Evolutionary conservation across 1,140 invertebrate species (phyloP).

Genomic region (Drosophila willistoni): DNA sequence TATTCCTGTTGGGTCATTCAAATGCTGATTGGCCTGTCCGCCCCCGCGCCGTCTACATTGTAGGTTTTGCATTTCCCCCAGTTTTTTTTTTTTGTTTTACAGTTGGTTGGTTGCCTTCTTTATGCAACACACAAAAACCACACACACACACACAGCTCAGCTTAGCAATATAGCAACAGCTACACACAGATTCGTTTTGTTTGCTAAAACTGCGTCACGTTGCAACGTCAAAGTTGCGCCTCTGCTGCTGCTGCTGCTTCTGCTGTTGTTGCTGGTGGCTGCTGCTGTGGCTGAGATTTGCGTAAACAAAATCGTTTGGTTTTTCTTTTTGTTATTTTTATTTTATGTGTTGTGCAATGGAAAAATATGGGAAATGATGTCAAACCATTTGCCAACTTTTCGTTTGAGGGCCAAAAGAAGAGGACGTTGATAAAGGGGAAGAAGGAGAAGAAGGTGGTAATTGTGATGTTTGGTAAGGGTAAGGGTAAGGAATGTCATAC

Average conservation of each 20-base stretch:
- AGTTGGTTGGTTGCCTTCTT: conserved; percentile 67
- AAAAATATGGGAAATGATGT: conserved; percentile 45
- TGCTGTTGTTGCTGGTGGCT: conserved; percentile 20
- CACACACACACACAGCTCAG: conserved; percentile 25
- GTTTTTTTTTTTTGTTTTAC: conserved; percentile 56
- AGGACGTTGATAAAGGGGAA: too few species aligned
- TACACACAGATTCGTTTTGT: conserved; percentile 55
- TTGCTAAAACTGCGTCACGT: conserved; percentile 75
- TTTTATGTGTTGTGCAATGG: conserved; percentile 16
- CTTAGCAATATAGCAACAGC: background rate
- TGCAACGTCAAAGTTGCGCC: conserved; percentile 54
- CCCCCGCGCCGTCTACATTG: conserved; percentile 12
- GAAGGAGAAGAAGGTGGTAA: background rate
- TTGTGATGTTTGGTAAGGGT: too few species aligned
- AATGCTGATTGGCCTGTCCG: conserved; percentile 11
- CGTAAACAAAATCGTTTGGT: conserved; percentile 70
- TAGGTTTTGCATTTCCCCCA: conserved; percentile 34
- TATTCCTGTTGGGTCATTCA: conserved; percentile 27
- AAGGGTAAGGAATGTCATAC: background rate
- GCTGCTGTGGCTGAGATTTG: conserved; percentile 61
- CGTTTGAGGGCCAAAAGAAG: background rate
- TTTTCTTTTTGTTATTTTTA: conserved; percentile 38
- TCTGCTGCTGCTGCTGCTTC: conserved; percentile 15
- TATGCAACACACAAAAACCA: conserved; percentile 69
- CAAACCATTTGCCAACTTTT: conserved; percentile 38